Conservation (phyloP, 2,113 vertebrate species). For the Pipra filicauda region DNA sequence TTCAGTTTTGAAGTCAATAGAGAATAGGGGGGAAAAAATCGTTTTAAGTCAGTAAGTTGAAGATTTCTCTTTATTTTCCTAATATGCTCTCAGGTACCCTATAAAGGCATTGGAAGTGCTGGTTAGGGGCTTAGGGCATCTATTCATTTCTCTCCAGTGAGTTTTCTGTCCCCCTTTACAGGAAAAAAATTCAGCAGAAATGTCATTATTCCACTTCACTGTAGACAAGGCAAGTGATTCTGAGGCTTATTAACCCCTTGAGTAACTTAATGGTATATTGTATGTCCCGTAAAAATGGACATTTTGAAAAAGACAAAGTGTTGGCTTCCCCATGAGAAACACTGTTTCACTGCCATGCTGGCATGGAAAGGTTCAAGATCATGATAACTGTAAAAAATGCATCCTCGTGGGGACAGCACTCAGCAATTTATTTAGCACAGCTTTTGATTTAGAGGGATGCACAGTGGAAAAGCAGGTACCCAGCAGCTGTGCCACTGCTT, state of each 20-base stretch:
- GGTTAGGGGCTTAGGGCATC: neutral
- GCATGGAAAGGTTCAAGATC: neutral
- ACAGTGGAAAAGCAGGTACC: neutral
- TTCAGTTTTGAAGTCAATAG: constrained; percentile 3
- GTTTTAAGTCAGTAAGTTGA: constrained; percentile 20
- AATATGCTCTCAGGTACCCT: constrained; percentile 7
- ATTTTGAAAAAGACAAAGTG: neutral
- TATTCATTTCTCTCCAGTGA: constrained; percentile 27
- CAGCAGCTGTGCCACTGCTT: neutral
- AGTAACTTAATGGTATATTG: neutral
- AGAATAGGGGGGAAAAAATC: neutral
- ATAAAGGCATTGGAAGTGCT: neutral
- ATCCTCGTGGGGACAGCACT: neutral
- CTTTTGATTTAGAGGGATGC: neutral
- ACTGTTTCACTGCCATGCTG: neutral
- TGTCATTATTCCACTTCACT: constrained; percentile 16
- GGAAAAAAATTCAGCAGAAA: neutral
- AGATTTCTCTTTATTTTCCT: constrained; percentile 43
- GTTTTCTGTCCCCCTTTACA: constrained; percentile 18
- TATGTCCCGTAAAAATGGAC: neutral
- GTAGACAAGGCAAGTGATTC: constrained; percentile 23
- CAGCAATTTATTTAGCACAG: neutral
- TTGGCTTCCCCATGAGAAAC: neutral
- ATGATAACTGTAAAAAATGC: neutral
- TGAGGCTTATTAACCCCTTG: constrained; percentile 36